Evolutionary conservation across 1,140 invertebrate species (phyloP).

Genomic region (Pygmarrhopalites habei): DNA sequence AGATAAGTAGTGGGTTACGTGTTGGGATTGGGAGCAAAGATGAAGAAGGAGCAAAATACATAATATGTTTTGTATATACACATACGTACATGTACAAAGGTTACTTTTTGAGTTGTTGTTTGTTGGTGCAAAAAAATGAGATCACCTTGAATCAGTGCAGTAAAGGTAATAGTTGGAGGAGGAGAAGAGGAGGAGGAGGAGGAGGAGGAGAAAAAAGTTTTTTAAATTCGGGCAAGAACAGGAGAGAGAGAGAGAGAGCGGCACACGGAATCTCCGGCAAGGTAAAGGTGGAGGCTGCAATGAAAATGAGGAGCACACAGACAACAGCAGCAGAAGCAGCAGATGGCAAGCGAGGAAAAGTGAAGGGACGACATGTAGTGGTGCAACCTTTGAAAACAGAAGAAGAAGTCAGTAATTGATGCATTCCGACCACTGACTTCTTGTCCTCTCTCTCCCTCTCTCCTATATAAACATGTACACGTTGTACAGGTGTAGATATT

Average conservation of each 20-base stretch:
- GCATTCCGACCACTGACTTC: conserved; percentile 14
- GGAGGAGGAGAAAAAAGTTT: not conserved
- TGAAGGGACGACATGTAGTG: not conserved
- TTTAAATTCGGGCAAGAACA: no score
- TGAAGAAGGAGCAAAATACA: no score
- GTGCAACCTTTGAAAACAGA: conserved; percentile 1
- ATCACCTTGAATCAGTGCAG: conserved; percentile 14
- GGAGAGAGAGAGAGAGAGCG: no score
- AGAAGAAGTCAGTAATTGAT: conserved; percentile 20
- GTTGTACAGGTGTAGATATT: no score
- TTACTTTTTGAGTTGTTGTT: no score
- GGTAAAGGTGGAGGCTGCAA: conserved; percentile 28
- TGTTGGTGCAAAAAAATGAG: conserved; percentile 8
- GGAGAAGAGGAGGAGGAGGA: not conserved
- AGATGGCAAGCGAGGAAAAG: conserved; percentile 27
- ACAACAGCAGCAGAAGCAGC: no score
- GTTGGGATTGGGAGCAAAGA: no score
- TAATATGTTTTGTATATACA: no score
- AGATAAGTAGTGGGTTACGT: no score
- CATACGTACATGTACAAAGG: no score
- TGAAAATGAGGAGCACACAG: conserved; percentile 21
- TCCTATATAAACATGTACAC: no score
- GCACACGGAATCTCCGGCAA: conserved; percentile 10
- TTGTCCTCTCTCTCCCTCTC: not conserved
- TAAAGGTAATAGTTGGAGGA: no score